Percentiles rank a stretch among this genome's conserved stretches.
Conservation (phyloP, 2,797 vertebrate genomes). For the Gambelia wislizenii region DNA sequence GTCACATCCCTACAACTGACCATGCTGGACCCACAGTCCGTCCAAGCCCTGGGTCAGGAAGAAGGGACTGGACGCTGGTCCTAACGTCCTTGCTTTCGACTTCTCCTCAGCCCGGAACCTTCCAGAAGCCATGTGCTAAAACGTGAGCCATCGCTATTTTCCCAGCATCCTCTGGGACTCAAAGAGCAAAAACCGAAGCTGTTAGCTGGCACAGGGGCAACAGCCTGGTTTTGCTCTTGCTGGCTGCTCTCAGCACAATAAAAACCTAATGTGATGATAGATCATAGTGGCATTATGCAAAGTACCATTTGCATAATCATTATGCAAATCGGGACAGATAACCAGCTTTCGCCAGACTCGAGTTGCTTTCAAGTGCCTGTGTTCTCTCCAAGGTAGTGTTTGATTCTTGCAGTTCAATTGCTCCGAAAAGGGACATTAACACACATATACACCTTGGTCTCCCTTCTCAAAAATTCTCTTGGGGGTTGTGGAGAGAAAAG, state of each 20-base stretch:
- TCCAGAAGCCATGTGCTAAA: no score
- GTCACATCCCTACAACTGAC: no score
- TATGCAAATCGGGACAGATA: slow-evolving; percentile 71
- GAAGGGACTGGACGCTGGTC: no score
- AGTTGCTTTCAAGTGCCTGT: slow-evolving; percentile 58
- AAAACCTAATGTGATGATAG: slow-evolving; percentile 45
- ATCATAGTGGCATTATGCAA: slow-evolving; percentile 54
- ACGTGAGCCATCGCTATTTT: background rate
- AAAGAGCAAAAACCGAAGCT: background rate
- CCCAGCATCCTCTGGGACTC: background rate
- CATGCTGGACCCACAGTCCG: no score
- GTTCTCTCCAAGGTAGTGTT: slow-evolving; percentile 5
- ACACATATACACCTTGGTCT: background rate
- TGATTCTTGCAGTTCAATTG: slow-evolving; percentile 39
- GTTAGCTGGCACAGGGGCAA: background rate
- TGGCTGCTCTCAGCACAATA: slow-evolving; percentile 10
- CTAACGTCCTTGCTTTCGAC: no score
- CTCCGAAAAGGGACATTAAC: slow-evolving; percentile 4
- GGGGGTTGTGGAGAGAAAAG: background rate
- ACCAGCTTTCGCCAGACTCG: slow-evolving; percentile 64
- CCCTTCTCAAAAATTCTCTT: fast-evolving
- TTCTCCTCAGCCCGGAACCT: no score
- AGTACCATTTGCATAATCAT: slow-evolving; percentile 47
- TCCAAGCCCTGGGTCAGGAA: no score
- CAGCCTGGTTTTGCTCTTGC: background rate